Base-by-base conservation (phyloP, 37 sponge, comb jelly and placozoan genomes). In the Theonella swinhoei region DNA sequence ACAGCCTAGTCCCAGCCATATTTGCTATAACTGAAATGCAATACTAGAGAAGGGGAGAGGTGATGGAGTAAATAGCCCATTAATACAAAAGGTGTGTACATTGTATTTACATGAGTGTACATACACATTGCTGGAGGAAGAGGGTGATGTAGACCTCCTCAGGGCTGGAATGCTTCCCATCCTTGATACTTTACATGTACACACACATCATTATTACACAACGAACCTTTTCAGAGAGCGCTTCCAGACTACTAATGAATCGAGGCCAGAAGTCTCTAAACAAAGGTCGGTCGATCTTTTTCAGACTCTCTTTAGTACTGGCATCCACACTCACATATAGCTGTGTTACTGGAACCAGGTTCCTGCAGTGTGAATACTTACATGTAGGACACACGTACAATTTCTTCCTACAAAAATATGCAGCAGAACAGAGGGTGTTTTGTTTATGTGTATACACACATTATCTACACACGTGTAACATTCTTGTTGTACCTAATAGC, bases 291-390 rank as follows among this genome's bases (percentile, higher is more conserved):
- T 97, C 97, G 68, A 97, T 97, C 90, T 81, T 89, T 86, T 97
- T 97, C 76, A 97, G 76, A 32, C 88, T 92, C 60, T 94, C 95
- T 80, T 97, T 88, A 41, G 95, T 92, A 67, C 93, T 90, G 64
- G 97, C 97, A 65, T 97, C 97, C 42, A 97, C 93, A 83, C 97
- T 97, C 42, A 97, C 97, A 77, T 97, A 97, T 66, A 97, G 90
- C 82, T 97, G 97, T 0, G 97, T 97, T 42, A 97, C 97, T 39
- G 97, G 97, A 24, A 85, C 62, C 38, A 97, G 81, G 32, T 62
- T 84, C 43, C 95, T 91, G 68, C 0, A 33, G 39, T 39, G 34
- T 68, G 40, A 41, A 47, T 62, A 25, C 4, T 38, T 38, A 17
- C 61, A 47, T 9, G 47, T 4, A 25, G 8, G 24, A 66, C 22